These are phyloP conservation scores for Marronus borbonicus DNA, from an alignment of 2,888 invertebrate species.

Conservation along the genomic window DNA sequence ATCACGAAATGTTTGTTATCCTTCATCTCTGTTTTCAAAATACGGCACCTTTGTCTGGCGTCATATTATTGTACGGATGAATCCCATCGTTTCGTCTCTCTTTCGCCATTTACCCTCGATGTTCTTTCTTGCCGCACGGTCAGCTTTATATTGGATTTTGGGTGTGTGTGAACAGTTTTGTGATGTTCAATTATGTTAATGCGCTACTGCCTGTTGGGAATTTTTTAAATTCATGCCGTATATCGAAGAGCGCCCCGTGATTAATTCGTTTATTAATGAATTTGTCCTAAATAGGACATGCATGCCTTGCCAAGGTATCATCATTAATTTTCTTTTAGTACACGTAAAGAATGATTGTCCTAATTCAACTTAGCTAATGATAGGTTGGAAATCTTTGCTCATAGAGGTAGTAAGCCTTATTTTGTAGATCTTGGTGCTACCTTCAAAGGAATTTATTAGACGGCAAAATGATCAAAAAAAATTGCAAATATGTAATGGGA, in stretches of 20 bases:
- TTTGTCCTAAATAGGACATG: no score
- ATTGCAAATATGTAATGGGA: no score
- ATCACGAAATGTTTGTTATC: constrained; percentile 30
- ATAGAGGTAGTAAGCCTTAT: no score
- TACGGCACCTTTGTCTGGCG: constrained; percentile 42
- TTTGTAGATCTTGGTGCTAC: no score
- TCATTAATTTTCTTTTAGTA: no score
- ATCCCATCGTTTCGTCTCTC: constrained; percentile 17
- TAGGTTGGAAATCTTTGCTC: no score
- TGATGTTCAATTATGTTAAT: constrained; percentile 45
- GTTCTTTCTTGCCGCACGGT: constrained; percentile 3
- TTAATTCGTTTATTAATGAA: constrained; percentile 30
- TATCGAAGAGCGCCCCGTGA: background rate
- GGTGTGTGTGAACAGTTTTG: constrained; percentile 46
- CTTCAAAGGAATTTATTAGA: no score
- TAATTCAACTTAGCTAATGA: no score
- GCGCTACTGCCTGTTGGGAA: constrained; percentile 29
- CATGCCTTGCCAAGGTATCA: no score
- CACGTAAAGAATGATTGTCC: no score
- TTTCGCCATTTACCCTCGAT: constrained; percentile 6
- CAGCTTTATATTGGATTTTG: constrained; percentile 43
- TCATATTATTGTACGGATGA: constrained; percentile 42
- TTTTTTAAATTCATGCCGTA: constrained; percentile 30
- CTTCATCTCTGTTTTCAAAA: constrained; percentile 41
- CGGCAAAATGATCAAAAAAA: no score